Evolutionary conservation across 2,888 invertebrate species (phyloP), one percentile per base, ranked within the genome.

Genomic region (Brenthis daphne): DNA sequence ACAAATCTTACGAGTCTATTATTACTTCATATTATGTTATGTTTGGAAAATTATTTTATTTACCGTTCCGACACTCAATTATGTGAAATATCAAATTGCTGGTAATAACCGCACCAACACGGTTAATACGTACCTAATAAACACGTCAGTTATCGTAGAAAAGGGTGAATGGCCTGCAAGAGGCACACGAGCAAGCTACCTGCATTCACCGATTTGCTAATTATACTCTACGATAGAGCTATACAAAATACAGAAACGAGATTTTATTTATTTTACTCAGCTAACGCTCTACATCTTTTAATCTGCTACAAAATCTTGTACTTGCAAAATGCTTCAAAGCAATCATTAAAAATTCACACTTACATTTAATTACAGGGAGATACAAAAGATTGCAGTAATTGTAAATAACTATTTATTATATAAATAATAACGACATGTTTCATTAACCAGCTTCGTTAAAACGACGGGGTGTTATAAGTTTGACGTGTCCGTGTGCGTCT

Each of bases 101-200:
- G 50, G 65, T 69, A 69, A 65, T 65, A 69, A 67, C 67, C 61
- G 63, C 69, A 61, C 57, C 47, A 72, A 65, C 64, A 69, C 69
- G 69, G 67, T 66, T 64, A 67, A 53, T 66, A 70, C 66, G 64
- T 66, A 69, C 65, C 69, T 66, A 69, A 64, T 74, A 74, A 73
- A 73, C 75, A 70, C 70, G 72, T 71, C 72, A 76, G 74, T 75
- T 76, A 77, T 77, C 79, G 75, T 73, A 73, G 76, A 73, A 77
- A 78, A 83, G 84, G 85, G 86, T 86, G 86, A 86, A 85, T 78
- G 87, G 81, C 85, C 86, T 68, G 56, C 81, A 69, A 68, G 77
- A 75, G 74, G 69, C 77, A 68, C 71, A 68, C 71, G 75, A 77
- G 79, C 80, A 79, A 80, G 82, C 81, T 81, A 79, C 79, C 79